phyloP scores from a whole-genome alignment of 64 coral and sea anemone genomes.

The Stichodactyla mertensii region DNA sequence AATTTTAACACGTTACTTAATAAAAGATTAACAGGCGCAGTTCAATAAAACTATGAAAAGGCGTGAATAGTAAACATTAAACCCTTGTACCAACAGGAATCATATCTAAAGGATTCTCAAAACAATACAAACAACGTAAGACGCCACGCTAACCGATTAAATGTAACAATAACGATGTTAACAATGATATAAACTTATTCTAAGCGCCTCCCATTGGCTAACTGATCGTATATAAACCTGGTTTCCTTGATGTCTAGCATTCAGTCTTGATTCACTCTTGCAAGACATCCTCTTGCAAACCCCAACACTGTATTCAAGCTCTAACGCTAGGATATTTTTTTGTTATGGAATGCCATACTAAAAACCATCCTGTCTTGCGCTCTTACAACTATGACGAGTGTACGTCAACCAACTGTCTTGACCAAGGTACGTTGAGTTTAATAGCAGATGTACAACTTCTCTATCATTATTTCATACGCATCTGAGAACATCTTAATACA shows the following conservation, averaged over 20 bases:
- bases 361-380: background rate
- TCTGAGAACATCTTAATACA: too few relatives aligned
- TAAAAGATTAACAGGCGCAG: too few relatives aligned
- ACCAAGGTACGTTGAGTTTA: background rate
- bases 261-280: background rate
- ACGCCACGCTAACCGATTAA: background rate
- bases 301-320: background rate
- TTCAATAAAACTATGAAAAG: too few relatives aligned
- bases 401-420: background rate
- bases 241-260: background rate
- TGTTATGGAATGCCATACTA: background rate
- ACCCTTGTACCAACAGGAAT: too few relatives aligned
- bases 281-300: background rate
- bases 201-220: background rate
- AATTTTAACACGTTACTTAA: too few relatives aligned
- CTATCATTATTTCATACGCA: too few relatives aligned
- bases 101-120: background rate
- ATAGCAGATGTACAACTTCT: too few relatives aligned
- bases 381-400: background rate
- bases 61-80: too few relatives aligned
- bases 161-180: background rate
- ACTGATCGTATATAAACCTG: background rate
- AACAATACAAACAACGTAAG: background rate
- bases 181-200: background rate
- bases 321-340: background rate